A percentile compares a stretch with the other conserved stretches of the same genome.
Evolutionary conservation across 1,140 invertebrate species (phyloP).

Genomic region (Drosophila quadrilineata): DNA sequence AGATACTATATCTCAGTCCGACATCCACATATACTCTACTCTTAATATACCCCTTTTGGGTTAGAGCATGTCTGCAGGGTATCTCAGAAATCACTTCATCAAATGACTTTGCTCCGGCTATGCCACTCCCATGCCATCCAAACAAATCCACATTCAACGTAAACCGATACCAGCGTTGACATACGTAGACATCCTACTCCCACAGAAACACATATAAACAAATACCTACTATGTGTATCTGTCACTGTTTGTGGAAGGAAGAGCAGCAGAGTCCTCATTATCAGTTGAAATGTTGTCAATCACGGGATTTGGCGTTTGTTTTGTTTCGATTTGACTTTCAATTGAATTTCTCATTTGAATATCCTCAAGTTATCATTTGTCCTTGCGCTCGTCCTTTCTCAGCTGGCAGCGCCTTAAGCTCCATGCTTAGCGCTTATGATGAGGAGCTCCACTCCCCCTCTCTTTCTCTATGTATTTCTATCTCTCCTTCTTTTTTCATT

Average conservation of each 20-base stretch:
- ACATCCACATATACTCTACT: background rate
- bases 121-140: background rate
- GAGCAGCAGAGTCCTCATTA: conserved; percentile 66
- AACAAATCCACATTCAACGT: conserved; percentile 8
- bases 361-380: conserved; percentile 44
- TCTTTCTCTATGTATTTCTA: background rate
- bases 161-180: conserved; percentile 38
- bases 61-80: conserved; percentile 1
- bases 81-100: conserved; percentile 30
- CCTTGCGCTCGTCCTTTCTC: background rate
- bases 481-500: conserved; percentile 36
- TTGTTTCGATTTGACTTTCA: conserved; percentile 76
- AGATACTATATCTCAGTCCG: background rate
- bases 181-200: background rate
- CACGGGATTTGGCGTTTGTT: conserved; percentile 71
- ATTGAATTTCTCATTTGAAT: conserved; percentile 75
- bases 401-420: conserved; percentile 40
- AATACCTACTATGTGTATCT: no score
- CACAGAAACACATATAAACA: no score
- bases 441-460: conserved; percentile 32
- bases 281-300: conserved; percentile 75
- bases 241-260: no score
- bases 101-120: conserved; percentile 37
- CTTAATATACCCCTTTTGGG: background rate
- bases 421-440: conserved; percentile 57